Percentiles rank a stretch among this genome's conserved stretches.
These are phyloP conservation scores for Pimephales promelas DNA, from an alignment of 2,113 vertebrate genomes.

Conservation along the genomic window DNA sequence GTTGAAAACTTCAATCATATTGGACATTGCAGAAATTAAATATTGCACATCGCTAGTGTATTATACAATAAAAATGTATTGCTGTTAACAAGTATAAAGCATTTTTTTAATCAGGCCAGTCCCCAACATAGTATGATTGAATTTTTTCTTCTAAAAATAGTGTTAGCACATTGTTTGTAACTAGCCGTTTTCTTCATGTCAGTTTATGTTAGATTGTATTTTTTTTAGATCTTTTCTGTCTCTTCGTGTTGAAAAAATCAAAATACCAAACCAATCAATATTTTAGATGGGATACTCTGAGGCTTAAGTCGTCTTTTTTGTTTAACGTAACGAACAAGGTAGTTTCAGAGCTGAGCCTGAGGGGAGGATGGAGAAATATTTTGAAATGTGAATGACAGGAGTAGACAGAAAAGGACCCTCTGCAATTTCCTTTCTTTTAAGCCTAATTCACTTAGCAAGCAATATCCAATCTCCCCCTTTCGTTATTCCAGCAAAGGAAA, in stretches of 20 bases:
- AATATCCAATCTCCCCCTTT: not conserved
- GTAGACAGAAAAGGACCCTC: not conserved
- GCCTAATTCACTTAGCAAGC: constrained; percentile 39
- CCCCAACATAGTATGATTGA: no score
- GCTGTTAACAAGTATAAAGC: no score
- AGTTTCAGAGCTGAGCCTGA: not conserved
- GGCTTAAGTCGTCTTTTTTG: constrained; percentile 12
- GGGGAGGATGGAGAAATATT: not conserved
- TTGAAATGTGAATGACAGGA: constrained; percentile 25
- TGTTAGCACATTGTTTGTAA: not conserved
- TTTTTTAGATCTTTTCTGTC: not conserved
- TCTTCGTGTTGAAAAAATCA: not conserved
- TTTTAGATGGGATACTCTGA: constrained; percentile 14
- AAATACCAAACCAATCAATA: not conserved
- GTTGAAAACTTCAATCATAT: no score
- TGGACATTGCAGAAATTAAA: no score
- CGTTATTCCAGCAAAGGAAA: no score
- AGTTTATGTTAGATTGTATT: not conserved
- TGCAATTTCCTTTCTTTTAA: not conserved
- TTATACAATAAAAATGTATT: no score
- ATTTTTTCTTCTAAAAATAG: no score
- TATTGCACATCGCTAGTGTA: no score
- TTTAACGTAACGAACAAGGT: not conserved
- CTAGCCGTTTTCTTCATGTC: no score
- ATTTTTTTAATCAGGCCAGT: not conserved